A percentile compares a stretch with the other conserved stretches of the same genome.
Conservation (phyloP, 2,888 invertebrate species). For the Linnaemya tessellans region DNA sequence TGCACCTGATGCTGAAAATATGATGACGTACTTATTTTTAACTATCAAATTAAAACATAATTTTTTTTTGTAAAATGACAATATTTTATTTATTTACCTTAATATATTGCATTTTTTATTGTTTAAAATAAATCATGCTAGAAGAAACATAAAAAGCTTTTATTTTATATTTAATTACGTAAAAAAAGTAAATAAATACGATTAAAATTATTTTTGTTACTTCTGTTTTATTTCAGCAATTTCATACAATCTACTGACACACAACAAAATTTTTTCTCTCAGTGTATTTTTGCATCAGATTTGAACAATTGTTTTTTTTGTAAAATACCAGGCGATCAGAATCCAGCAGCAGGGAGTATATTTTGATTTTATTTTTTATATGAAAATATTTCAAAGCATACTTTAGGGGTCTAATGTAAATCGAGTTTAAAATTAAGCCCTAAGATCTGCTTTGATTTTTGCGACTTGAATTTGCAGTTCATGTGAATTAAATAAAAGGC, state of each 20-base stretch:
- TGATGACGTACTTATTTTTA: too few species aligned
- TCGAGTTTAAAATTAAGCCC: too few species aligned
- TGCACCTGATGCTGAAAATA: too few species aligned
- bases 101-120: not conserved
- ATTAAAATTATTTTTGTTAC: not conserved
- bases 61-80: not conserved
- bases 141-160: not conserved
- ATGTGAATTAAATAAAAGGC: too few species aligned
- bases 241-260: not conserved
- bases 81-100: not conserved
- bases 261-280: slow-evolving; percentile 41
- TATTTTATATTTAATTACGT: not conserved
- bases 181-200: not conserved
- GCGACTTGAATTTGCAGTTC: too few species aligned
- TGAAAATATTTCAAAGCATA: too few species aligned
- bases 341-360: not conserved
- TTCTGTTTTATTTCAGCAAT: not conserved
- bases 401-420: too few species aligned
- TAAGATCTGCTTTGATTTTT: not conserved
- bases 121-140: too few species aligned
- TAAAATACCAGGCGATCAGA: slow-evolving; percentile 29
- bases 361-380: not conserved
- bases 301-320: slow-evolving; percentile 7
- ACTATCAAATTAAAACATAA: too few species aligned
- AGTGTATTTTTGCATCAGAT: not conserved